Evolutionary conservation across 2,888 invertebrate genomes (phyloP), one percentile per base, ranked within the genome.

Genomic region (Dione vanillae): DNA sequence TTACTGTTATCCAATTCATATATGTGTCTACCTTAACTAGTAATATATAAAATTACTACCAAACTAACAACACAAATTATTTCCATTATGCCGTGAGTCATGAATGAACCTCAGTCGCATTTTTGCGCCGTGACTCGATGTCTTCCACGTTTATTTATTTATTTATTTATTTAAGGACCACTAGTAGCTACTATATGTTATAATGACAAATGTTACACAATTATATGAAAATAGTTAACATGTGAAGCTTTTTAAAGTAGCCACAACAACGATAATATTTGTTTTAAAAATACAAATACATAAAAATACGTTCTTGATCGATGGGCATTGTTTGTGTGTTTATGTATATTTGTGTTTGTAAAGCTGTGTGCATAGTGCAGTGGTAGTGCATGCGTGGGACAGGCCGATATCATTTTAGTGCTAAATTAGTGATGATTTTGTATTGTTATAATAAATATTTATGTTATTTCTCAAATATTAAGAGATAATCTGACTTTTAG

Each of bases 331-430:
- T 56, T 56, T 16, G 37, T 56, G 20, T 27, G 41, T 49, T 20
- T 61, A 27, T 62, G 40, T 69, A 62, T 71, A 51, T 71, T 71
- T 67, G 49, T 70, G 69, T 87, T 86, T 86, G 83, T 85, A 80
- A 83, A 80, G 90, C 87, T 88, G 87, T 90, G 88, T 90, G 90
- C 86, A 85, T 90, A 89, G 90, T 84, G 81, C 90, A 89, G 90
- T 84, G 81, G 81, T 89, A 89, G 89, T 84, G 82, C 81, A 82
- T 79, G 79, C 74, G 70, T 72, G 78, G 72, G 76, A 70, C 75
- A 71, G 77, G 71, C 71, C 75, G 74, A 76, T 40, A 37, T 66
- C 47, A 37, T 7, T n/a, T 35, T 14, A 8, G 7, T 37, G n/a
- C 14, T 14, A 27, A 27, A 27, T 27, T 27, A 27, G n/a, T n/a